A percentile compares a stretch with the other conserved stretches of the same genome.
Conservation (phyloP, 37 sponge, comb jelly and placozoan genomes). For the Corticium candelabrum region DNA sequence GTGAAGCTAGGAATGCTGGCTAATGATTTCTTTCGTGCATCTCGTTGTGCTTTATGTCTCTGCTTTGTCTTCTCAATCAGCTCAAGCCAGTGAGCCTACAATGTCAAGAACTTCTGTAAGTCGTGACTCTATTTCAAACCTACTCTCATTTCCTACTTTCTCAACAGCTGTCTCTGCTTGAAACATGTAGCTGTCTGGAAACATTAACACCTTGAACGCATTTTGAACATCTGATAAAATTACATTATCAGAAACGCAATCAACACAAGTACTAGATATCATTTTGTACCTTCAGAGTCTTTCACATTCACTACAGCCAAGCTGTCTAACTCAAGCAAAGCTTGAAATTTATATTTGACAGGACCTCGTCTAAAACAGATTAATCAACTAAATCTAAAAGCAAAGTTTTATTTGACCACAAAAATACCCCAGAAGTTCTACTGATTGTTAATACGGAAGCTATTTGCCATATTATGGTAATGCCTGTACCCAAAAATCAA, state of each 20-base stretch:
- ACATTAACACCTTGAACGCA: slow-evolving; percentile 74
- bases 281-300: slow-evolving; percentile 21
- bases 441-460: too few species aligned
- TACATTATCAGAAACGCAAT: neutral
- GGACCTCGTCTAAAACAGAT: slow-evolving; percentile 46
- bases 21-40: slow-evolving; percentile 26
- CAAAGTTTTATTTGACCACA: too few species aligned
- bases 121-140: neutral
- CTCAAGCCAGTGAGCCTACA: slow-evolving; percentile 36
- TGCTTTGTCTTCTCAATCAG: slow-evolving; percentile 65
- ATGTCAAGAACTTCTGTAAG: neutral
- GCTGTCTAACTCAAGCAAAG: slow-evolving; percentile 81
- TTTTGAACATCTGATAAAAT: slow-evolving; percentile 18
- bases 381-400: neutral
- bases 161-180: slow-evolving; percentile 17
- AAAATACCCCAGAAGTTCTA: too few species aligned
- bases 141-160: neutral
- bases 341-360: slow-evolving; percentile 56
- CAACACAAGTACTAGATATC: neutral
- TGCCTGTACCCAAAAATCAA: too few species aligned
- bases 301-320: slow-evolving; percentile 73
- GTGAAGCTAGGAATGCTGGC: neutral
- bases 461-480: too few species aligned
- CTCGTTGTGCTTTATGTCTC: slow-evolving; percentile 47
- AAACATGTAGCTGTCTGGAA: slow-evolving; percentile 77